Evolutionary conservation across 2,888 invertebrate genomes (phyloP).

Genomic region (Leptopilina drosophilae): DNA sequence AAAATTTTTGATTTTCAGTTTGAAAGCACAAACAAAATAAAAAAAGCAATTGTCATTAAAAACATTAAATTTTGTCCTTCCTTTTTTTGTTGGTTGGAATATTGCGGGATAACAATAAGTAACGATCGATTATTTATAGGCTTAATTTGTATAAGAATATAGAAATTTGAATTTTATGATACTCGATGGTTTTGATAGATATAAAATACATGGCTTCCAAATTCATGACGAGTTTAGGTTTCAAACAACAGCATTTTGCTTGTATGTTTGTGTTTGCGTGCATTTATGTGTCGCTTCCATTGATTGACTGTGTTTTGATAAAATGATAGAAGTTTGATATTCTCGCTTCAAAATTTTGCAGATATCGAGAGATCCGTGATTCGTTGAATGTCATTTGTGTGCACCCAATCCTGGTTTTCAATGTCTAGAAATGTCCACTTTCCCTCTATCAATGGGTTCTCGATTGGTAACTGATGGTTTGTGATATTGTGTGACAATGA

Average conservation of each 20-base stretch:
- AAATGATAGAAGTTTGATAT: slow-evolving; percentile 28
- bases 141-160: slow-evolving; percentile 15
- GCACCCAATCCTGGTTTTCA: slow-evolving; percentile 19
- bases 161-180: slow-evolving; percentile 7
- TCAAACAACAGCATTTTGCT: slow-evolving; percentile 22
- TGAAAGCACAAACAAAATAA: too few species aligned
- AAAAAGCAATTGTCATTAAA: too few species aligned
- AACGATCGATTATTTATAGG: background rate
- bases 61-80: background rate
- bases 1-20: too few species aligned
- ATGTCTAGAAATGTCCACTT: slow-evolving; percentile 11
- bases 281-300: background rate
- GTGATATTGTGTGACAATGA: slow-evolving; percentile 20
- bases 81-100: background rate
- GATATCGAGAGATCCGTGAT: background rate
- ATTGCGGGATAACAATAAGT: background rate
- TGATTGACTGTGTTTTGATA: background rate
- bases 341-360: slow-evolving; percentile 13
- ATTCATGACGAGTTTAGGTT: slow-evolving; percentile 25
- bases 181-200: slow-evolving; percentile 3
- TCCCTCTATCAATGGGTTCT: slow-evolving; percentile 17
- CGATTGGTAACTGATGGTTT: slow-evolving; percentile 32
- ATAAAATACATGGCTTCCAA: slow-evolving; percentile 15
- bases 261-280: background rate
- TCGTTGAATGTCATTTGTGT: slow-evolving; percentile 4